These are phyloP conservation scores for Lepidonotus clava DNA, from an alignment of 2,888 invertebrate species.

Conservation along the genomic window DNA sequence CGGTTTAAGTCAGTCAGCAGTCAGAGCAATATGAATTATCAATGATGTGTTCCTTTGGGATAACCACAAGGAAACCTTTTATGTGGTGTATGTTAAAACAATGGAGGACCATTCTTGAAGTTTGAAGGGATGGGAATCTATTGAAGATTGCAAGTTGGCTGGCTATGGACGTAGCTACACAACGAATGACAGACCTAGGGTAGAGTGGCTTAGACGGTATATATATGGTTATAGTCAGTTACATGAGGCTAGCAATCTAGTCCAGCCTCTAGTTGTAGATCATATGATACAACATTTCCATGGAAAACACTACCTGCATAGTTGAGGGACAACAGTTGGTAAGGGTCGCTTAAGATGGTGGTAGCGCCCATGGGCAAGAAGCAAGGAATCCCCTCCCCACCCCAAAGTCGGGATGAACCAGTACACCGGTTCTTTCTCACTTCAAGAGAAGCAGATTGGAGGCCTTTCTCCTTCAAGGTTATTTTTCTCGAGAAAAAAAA, in stretches of 20 bases:
- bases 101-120: slow-evolving; percentile 35
- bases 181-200: slow-evolving; percentile 4
- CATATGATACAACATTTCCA: slow-evolving; percentile 27
- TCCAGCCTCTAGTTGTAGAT: background rate
- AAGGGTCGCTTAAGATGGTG: background rate
- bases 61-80: background rate
- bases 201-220: slow-evolving; percentile 15
- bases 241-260: slow-evolving; percentile 32
- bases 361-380: background rate
- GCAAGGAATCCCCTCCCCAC: background rate
- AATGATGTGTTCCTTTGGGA: background rate
- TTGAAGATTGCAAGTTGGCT: background rate
- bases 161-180: slow-evolving; percentile 5
- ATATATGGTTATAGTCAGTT: background rate
- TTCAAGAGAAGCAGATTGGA: no score
- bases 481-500: no score
- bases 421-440: no score
- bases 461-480: no score
- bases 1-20: no score
- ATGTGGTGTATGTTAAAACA: background rate
- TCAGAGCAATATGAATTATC: background rate
- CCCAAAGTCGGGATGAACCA: no score
- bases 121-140: background rate
- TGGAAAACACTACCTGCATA: background rate
- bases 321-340: background rate